Evolutionary conservation across 2,888 invertebrate genomes (phyloP).

Genomic region (Elmis aenea): DNA sequence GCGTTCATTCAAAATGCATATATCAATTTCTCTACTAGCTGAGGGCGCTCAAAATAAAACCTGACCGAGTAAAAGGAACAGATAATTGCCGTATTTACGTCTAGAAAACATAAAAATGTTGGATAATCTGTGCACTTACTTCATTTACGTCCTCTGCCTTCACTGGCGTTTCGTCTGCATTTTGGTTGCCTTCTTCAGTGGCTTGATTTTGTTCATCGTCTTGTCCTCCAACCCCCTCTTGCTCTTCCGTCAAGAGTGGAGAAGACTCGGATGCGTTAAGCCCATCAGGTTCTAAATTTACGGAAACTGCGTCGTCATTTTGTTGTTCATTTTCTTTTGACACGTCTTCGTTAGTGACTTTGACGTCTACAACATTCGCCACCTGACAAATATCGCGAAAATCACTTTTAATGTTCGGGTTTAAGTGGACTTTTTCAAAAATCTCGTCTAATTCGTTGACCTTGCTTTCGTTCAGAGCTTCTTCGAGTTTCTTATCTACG

Average conservation of each 20-base stretch:
- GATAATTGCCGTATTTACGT: no score
- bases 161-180: no score
- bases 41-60: no score
- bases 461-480: conserved; percentile 33
- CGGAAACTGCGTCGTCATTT: conserved; percentile 3
- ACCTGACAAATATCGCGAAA: conserved; percentile 28
- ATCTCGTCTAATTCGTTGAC: conserved; percentile 29
- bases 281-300: conserved; percentile 8
- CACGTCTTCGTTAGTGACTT: conserved; percentile 15
- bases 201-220: conserved; percentile 13
- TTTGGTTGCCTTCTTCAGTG: no score
- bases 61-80: no score
- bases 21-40: conserved; percentile 4
- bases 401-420: conserved; percentile 11
- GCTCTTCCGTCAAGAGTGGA: conserved; percentile 38
- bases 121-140: conserved; percentile 9
- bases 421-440: conserved; percentile 11
- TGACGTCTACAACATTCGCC: conserved; percentile 37
- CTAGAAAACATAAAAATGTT: neutral
- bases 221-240: conserved; percentile 36
- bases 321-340: conserved; percentile 10
- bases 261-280: conserved; percentile 27
- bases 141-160: conserved; percentile 10
- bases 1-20: conserved; percentile 1
- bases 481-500: conserved; percentile 30